Evolutionary conservation across 1,140 invertebrate species (phyloP).

Genomic region (Trachymyrmex cornetzi): DNA sequence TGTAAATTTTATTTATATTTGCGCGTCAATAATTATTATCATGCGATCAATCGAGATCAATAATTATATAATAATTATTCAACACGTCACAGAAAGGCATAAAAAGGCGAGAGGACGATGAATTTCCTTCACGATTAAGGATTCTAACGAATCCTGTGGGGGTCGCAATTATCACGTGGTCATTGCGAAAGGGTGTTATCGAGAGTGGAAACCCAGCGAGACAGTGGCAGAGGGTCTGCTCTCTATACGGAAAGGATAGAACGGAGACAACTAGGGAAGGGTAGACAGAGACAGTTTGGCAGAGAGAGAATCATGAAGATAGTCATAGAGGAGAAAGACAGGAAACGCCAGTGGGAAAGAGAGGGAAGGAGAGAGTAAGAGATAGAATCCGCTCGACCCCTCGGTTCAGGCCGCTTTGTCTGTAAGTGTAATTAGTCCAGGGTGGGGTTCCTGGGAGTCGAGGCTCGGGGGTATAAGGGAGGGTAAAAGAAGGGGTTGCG

Average conservation of each 20-base stretch:
- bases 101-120: conserved; percentile 77
- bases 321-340: conserved; percentile 37
- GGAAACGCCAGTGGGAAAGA: conserved; percentile 25
- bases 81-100: not conserved
- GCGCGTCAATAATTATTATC: not conserved
- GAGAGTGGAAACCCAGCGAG: conserved; percentile 67
- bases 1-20: conserved; percentile 13
- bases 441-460: conserved; percentile 80
- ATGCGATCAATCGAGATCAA: conserved; percentile 66
- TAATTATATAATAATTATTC: conserved; percentile 56
- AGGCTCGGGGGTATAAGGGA: conserved; percentile 46
- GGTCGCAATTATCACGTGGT: conserved; percentile 86
- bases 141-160: conserved; percentile 75
- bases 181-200: conserved; percentile 85
- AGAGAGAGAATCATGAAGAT: conserved; percentile 49
- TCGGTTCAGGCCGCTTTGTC: conserved; percentile 78
- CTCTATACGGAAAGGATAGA: conserved; percentile 30
- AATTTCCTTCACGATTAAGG: conserved; percentile 81
- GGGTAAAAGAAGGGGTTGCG: conserved; percentile 65
- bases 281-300: conserved; percentile 29
- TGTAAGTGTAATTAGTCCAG: conserved; percentile 86
- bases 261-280: conserved; percentile 38
- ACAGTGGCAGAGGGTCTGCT: conserved; percentile 42
- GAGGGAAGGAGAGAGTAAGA: conserved; percentile 70
- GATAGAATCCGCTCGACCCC: conserved; percentile 81